Conservation (phyloP, 2,113 vertebrate species). For the Ovis aries region DNA sequence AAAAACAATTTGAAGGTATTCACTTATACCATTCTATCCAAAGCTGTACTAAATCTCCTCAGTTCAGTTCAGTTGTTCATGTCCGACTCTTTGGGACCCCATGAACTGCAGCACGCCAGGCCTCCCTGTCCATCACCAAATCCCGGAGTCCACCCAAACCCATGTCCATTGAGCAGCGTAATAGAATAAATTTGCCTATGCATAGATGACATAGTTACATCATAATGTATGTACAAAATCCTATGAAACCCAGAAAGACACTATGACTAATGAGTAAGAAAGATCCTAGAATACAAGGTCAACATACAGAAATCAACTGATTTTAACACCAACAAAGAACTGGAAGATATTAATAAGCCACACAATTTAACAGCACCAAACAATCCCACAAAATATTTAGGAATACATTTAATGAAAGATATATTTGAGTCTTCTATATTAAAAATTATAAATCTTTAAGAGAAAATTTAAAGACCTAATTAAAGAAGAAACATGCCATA, state of each 20-base stretch:
- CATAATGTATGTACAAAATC: background rate
- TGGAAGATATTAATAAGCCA: background rate
- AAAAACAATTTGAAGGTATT: background rate
- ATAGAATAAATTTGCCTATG: background rate
- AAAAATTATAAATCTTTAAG: background rate
- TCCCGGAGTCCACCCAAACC: too few relatives aligned
- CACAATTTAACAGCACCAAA: background rate
- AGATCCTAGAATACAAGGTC: background rate
- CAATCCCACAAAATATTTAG: background rate
- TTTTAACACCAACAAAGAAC: background rate
- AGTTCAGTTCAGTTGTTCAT: background rate
- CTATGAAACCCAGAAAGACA: background rate
- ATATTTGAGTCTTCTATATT: background rate
- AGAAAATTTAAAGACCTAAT: background rate
- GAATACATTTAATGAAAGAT: background rate
- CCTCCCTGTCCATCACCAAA: too few relatives aligned
- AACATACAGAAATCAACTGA: background rate
- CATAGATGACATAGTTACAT: background rate
- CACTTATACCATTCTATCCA: background rate
- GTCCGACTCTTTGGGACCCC: rapidly evolving
- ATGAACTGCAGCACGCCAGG: too few relatives aligned
- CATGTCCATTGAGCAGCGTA: background rate
- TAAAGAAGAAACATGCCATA: background rate
- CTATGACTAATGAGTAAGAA: background rate
- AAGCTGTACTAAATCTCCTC: background rate